Evolutionary conservation across 2,888 invertebrate species (phyloP).

Genomic region (Meandrusa payeni): DNA sequence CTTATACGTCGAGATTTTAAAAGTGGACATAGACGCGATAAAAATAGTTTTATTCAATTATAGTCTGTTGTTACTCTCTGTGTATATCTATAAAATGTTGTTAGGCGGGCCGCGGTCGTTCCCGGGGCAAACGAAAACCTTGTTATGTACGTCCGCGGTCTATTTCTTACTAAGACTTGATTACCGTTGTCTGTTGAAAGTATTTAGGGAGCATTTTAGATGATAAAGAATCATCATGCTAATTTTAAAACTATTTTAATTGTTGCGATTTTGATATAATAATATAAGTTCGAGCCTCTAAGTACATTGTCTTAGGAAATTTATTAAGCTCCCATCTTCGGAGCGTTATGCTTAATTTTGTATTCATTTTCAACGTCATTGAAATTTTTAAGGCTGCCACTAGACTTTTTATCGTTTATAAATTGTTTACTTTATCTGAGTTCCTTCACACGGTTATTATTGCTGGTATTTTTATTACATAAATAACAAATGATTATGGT

Average conservation of each 20-base stretch:
- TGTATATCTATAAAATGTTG: conserved; percentile 59
- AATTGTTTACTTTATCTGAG: no score
- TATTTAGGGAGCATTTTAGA: conserved; percentile 57
- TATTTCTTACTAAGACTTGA: conserved; percentile 59
- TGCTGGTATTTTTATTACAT: no score
- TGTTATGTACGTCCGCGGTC: conserved; percentile 41
- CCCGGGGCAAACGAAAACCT: conserved; percentile 10
- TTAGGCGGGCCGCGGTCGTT: conserved; percentile 42
- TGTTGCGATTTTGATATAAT: conserved; percentile 25
- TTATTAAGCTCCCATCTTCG: conserved; percentile 28
- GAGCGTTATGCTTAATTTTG: conserved; percentile 17
- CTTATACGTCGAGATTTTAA: no score
- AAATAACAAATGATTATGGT: no score
- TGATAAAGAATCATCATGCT: conserved; percentile 24
- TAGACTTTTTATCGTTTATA: no score
- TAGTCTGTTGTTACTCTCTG: conserved; percentile 53
- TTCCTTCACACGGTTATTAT: no score
- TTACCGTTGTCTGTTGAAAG: conserved; percentile 68
- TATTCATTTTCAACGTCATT: conserved; percentile 24
- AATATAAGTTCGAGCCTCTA: conserved; percentile 24
- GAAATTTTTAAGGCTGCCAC: conserved; percentile 27
- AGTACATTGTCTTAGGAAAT: conserved; percentile 18
- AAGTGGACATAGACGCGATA: no score
- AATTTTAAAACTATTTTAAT: conserved; percentile 24
- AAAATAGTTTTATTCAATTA: no score